Conservation (phyloP, 2,888 invertebrate genomes). For the Xestia c-nigrum region DNA sequence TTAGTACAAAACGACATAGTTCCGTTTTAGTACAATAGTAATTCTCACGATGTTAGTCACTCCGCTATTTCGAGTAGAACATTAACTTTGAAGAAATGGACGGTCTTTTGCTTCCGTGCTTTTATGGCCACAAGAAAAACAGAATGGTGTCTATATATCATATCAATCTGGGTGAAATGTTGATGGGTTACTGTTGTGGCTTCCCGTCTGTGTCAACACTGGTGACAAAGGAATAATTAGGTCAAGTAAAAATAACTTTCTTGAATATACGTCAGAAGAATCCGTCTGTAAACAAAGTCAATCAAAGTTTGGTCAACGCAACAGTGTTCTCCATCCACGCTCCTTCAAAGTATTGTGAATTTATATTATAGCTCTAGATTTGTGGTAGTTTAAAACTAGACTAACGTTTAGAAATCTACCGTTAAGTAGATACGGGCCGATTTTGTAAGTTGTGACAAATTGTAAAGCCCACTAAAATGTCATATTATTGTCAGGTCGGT, state of each 20-base stretch:
- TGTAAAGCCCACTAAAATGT: slow-evolving; percentile 24
- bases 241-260: neutral
- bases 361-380: neutral
- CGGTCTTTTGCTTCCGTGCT: slow-evolving; percentile 43
- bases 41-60: slow-evolving; percentile 64
- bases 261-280: neutral
- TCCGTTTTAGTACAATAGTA: slow-evolving; percentile 70
- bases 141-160: slow-evolving; percentile 32
- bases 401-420: neutral
- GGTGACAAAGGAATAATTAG: slow-evolving; percentile 14
- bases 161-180: slow-evolving; percentile 27
- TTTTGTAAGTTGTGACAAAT: slow-evolving; percentile 13
- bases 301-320: neutral
- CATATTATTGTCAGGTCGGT: slow-evolving; percentile 4
- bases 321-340: neutral
- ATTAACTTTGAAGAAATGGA: slow-evolving; percentile 52
- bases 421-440: neutral
- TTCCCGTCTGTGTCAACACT: slow-evolving; percentile 7
- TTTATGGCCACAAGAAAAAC: slow-evolving; percentile 31
- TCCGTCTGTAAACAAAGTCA: neutral
- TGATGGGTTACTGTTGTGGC: slow-evolving; percentile 32
- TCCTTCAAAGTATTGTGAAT: no score
- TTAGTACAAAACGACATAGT: slow-evolving; percentile 68
- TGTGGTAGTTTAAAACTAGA: neutral
- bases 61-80: slow-evolving; percentile 57